Evolutionary conservation across 1,140 invertebrate genomes (phyloP).

Genomic region (Chionoecetes opilio): DNA sequence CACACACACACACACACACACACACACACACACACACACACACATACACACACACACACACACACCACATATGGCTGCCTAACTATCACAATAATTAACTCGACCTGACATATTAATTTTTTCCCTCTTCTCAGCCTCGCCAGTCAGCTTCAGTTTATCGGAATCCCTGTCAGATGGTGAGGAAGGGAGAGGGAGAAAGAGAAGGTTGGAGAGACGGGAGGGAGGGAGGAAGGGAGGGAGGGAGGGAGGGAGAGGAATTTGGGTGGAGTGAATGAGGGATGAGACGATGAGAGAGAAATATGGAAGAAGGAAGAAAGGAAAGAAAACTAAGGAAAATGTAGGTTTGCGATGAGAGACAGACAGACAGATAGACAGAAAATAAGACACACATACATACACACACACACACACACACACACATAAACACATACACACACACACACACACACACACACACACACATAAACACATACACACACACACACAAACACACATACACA

Average conservation of each 20-base stretch:
- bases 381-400: too few relatives aligned
- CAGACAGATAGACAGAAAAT: too few relatives aligned
- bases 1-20: conserved; percentile 8
- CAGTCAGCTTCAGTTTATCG: conserved; percentile 6
- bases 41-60: not conserved
- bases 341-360: too few relatives aligned
- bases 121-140: not conserved
- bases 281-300: conserved; percentile 13
- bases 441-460: too few relatives aligned
- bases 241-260: not conserved
- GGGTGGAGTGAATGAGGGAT: conserved; percentile 25
- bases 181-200: not conserved
- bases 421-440: too few relatives aligned
- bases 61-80: not conserved
- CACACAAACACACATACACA: too few relatives aligned
- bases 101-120: conserved; percentile 11
- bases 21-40: not conserved
- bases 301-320: not conserved
- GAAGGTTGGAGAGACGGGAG: too few relatives aligned
- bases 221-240: not conserved
- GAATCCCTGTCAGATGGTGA: not conserved
- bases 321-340: too few relatives aligned
- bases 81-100: conserved; percentile 10
- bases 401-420: too few relatives aligned
- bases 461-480: not conserved